Evolutionary conservation across 2,113 vertebrate species (phyloP), one percentile per base, ranked within the genome.

Genomic region (Gopherus evgoodei): DNA sequence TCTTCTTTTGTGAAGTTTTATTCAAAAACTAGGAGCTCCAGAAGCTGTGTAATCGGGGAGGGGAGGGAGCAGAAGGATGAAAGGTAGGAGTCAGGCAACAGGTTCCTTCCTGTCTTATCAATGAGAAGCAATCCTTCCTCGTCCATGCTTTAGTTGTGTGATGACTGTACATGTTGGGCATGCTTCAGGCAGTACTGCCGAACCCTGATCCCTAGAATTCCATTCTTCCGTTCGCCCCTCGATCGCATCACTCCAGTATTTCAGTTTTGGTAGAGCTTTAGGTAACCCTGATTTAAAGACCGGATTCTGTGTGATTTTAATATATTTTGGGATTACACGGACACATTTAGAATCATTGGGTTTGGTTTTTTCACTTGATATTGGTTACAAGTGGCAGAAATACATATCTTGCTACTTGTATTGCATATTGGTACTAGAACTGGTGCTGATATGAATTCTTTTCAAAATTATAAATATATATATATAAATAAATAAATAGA

Each of bases 401-500:
- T 82, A 82, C 85, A 81, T 86, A 94, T 96, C 94, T 97, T 92
- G 94, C 83, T 86, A 49, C 88, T 95, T 69, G 49, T 1, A 84
- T 91, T 93, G 90, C 89, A 78, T 81, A 65, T 95, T 91, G 76
- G 94, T 88, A 42, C 91, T 86, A 24, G 91, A 72, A 86, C 72
- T 86, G 90, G 94, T 91, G 93, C 96, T 88, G 86, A 57, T 80
- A 24, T 87, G 88, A 88, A 88, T 97, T 84, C 49, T 86, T 96
- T 91, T 94, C 94, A 94, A 93, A 93, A 93, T 92, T 93, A 90
- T 90, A 82, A 59, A 81, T 95, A 91, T 94, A 88, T 93, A 89
- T 82, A 81, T 96, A 81, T 97, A 94, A 95, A 95, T 94, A 93
- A 95, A 93, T 92, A 81, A 92, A 87, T 91, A 90, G 31, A 81